Percentiles rank a stretch among this genome's conserved stretches.
Conservation (phyloP, 2,888 invertebrate species). For the Papilio gigon region DNA sequence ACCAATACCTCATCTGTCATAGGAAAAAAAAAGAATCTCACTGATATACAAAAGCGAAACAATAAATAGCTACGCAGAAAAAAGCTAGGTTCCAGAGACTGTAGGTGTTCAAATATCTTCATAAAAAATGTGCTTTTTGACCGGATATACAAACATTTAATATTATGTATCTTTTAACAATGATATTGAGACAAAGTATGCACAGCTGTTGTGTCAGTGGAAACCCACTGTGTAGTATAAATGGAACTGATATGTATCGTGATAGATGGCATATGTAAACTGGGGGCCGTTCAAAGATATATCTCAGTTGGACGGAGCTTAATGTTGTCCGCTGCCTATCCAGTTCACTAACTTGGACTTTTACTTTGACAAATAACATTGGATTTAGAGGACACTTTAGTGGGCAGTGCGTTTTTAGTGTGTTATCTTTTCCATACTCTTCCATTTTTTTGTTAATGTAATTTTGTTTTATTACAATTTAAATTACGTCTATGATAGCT, state of each 20-base stretch:
- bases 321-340: conserved; percentile 18
- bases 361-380: conserved; percentile 27
- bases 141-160: no score
- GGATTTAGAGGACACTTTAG: not conserved
- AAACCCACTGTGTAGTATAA: not conserved
- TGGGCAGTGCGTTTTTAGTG: not conserved
- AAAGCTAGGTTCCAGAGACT: no score
- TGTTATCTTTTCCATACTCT: not conserved
- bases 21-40: no score
- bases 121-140: no score
- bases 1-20: no score
- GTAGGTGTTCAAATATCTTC: no score
- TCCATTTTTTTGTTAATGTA: not conserved
- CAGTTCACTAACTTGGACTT: conserved; percentile 18
- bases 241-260: not conserved
- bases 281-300: conserved; percentile 17
- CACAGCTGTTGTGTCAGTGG: not conserved
- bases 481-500: not conserved
- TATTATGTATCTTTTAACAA: no score
- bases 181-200: not conserved
- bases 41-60: no score
- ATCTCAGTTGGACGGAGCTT: conserved; percentile 10
- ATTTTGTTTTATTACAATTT: no score
- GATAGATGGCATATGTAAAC: not conserved
- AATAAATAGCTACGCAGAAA: no score